phyloP scores from a whole-genome alignment of 1,140 invertebrate genomes.

The Aricia agestis region DNA sequence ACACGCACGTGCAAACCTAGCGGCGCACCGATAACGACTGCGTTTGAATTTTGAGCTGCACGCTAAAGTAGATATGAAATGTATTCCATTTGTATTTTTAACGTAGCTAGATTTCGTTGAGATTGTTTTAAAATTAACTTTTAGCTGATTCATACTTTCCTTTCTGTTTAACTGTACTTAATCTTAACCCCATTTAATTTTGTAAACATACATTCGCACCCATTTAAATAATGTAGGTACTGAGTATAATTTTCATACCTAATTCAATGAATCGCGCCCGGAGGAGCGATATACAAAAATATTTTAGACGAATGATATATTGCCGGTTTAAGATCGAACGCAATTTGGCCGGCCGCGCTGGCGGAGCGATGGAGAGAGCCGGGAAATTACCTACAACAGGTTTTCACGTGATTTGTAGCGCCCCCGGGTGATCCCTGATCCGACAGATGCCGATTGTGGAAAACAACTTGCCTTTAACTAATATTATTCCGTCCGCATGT shows the following conservation, averaged over 20 bases:
- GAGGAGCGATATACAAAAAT: slow-evolving; percentile 14
- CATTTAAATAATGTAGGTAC: neutral
- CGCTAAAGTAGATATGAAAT: too few relatives aligned
- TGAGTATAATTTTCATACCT: neutral
- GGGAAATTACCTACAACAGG: slow-evolving; percentile 69
- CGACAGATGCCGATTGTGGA: slow-evolving; percentile 49
- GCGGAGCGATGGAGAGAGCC: slow-evolving; percentile 57
- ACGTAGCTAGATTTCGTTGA: too few relatives aligned
- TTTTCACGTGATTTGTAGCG: slow-evolving; percentile 72
- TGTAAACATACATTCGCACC: neutral
- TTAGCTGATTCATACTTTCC: too few relatives aligned
- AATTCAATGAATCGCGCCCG: neutral
- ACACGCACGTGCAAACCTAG: too few relatives aligned
- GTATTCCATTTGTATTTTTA: too few relatives aligned
- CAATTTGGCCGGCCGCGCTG: slow-evolving; percentile 66
- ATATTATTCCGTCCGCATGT: slow-evolving; percentile 45
- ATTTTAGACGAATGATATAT: slow-evolving; percentile 56
- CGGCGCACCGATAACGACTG: too few relatives aligned
- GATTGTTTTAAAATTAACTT: too few relatives aligned
- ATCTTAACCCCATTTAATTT: neutral
- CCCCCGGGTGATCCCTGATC: slow-evolving; percentile 63
- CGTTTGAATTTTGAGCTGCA: neutral
- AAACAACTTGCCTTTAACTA: slow-evolving; percentile 61
- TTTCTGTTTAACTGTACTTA: too few relatives aligned
- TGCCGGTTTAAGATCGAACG: slow-evolving; percentile 60